Conservation (phyloP, 2,113 vertebrate genomes). For the Perccottus glenii region DNA sequence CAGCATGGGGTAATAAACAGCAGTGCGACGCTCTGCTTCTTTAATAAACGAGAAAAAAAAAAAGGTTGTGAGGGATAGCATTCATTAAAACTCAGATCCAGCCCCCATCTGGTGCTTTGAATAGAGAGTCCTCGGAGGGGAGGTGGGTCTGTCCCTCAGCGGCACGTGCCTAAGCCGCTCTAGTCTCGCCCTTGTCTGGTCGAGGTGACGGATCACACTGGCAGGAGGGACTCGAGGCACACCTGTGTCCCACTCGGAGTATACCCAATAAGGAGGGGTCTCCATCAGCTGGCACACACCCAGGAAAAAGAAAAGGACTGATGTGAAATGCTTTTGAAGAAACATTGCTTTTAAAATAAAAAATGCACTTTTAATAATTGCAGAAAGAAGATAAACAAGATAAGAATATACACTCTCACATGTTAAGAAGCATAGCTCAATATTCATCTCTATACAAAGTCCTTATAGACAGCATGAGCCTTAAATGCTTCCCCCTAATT, state of each 20-base stretch:
- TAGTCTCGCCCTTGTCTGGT: slow-evolving; percentile 55
- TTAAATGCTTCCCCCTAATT: slow-evolving; percentile 1
- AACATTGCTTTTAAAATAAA: not conserved
- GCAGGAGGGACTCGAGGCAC: slow-evolving; percentile 48
- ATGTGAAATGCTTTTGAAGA: not conserved
- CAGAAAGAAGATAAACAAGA: too few relatives aligned
- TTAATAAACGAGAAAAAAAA: slow-evolving; percentile 24
- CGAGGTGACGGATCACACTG: slow-evolving; percentile 49
- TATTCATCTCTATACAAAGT: not conserved
- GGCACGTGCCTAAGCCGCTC: slow-evolving; percentile 72
- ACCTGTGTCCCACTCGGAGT: slow-evolving; percentile 69
- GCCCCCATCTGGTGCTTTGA: slow-evolving; percentile 79
- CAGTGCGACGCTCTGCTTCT: slow-evolving; percentile 42
- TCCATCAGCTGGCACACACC: slow-evolving; percentile 19
- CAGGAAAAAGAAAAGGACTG: not conserved
- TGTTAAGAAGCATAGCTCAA: not conserved
- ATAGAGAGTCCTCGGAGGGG: slow-evolving; percentile 53
- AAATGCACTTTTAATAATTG: not conserved
- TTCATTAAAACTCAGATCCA: slow-evolving; percentile 74
- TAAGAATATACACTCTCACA: not conserved
- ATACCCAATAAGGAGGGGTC: slow-evolving; percentile 27
- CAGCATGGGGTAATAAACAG: slow-evolving; percentile 33
- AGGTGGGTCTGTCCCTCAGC: slow-evolving; percentile 54
- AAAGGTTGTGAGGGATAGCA: slow-evolving; percentile 58
- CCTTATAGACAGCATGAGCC: not conserved